Percentiles rank a stretch among this genome's conserved stretches.
Conservation (phyloP, 2,888 invertebrate species). For the Zhuqinia jingwanae region DNA sequence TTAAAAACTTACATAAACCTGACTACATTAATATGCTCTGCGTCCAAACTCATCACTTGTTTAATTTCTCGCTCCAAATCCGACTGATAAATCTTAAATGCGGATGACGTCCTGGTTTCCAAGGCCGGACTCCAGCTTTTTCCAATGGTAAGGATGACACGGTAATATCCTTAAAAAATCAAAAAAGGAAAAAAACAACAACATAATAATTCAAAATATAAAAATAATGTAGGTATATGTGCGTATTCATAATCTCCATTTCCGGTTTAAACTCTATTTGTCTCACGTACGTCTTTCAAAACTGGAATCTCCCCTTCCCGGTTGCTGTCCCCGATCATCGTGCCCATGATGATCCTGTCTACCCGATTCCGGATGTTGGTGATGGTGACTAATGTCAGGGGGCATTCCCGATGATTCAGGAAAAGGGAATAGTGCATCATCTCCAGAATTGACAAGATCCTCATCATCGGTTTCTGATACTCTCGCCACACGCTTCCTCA, state of each 20-base stretch:
- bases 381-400: no score
- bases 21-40: slow-evolving; percentile 75
- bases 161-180: slow-evolving; percentile 70
- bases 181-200: slow-evolving; percentile 17
- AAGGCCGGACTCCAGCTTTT: slow-evolving; percentile 78
- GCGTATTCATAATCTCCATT: no score
- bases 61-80: slow-evolving; percentile 75
- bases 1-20: slow-evolving; percentile 74
- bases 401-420: slow-evolving; percentile 42
- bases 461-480: slow-evolving; percentile 75
- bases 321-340: no score
- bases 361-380: no score
- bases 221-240: not conserved
- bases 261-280: not conserved
- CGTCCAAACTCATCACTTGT: slow-evolving; percentile 67
- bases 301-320: slow-evolving; percentile 55
- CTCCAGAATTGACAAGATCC: slow-evolving; percentile 75
- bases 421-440: no score
- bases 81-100: slow-evolving; percentile 70
- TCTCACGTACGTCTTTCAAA: slow-evolving; percentile 74
- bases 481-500: slow-evolving; percentile 56
- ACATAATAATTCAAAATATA: no score
- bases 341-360: no score
- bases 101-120: slow-evolving; percentile 62
- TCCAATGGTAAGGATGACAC: slow-evolving; percentile 75